Evolutionary conservation across 2,113 vertebrate species (phyloP).

Genomic region (Tenrec ecaudatus): DNA sequence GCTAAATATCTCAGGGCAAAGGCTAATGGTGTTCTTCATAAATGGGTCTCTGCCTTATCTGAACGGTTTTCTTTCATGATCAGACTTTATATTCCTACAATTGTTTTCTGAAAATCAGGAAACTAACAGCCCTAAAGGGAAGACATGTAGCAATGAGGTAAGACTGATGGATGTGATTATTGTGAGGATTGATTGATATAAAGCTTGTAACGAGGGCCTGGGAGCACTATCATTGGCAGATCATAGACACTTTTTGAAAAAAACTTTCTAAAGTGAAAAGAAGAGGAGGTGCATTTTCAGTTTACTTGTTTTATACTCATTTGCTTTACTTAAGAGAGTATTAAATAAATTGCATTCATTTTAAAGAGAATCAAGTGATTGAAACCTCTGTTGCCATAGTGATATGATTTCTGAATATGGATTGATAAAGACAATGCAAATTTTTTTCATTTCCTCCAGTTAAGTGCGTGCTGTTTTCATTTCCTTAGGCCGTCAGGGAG

Average conservation of each 20-base stretch:
- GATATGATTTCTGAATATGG: not conserved
- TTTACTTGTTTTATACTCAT: not conserved
- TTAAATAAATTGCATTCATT: conserved; percentile 10
- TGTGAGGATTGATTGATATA: no score
- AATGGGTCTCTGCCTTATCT: no score
- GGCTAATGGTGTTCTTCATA: not conserved
- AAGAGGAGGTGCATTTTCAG: not conserved
- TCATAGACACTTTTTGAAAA: not conserved
- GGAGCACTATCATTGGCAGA: not conserved
- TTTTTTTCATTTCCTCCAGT: conserved; percentile 50
- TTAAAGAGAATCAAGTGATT: not conserved
- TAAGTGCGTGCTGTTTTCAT: conserved; percentile 2
- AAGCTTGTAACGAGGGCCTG: no score
- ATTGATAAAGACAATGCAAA: conserved; percentile 14
- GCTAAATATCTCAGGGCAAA: not conserved
- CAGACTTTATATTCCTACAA: not conserved
- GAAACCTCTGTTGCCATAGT: conserved; percentile 6
- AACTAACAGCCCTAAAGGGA: not conserved
- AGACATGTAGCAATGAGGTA: not conserved
- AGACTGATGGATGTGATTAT: not conserved
- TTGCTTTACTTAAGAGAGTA: not conserved
- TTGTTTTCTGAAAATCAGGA: not conserved
- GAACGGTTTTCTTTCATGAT: no score
- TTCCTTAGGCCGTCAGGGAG: not conserved
- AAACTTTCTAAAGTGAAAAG: not conserved